Percentiles rank a stretch among this genome's conserved stretches.
These are phyloP conservation scores for Aphidius colemani DNA, from an alignment of 2,888 invertebrate genomes.

Conservation along the genomic window DNA sequence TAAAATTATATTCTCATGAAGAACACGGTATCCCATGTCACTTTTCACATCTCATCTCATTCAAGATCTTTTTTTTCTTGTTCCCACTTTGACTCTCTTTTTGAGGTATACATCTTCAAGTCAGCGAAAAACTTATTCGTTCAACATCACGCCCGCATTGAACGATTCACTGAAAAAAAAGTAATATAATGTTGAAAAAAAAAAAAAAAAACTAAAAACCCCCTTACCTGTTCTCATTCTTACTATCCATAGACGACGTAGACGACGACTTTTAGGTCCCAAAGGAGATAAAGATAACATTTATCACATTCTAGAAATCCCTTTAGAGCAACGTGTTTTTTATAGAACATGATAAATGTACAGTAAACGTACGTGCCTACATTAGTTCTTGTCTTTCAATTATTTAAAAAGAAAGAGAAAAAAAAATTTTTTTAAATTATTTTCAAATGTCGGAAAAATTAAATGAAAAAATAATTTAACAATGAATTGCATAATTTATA, in stretches of 20 bases:
- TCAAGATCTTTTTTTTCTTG: background rate
- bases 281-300: constrained; percentile 28
- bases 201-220: constrained; percentile 26
- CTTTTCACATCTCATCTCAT: background rate
- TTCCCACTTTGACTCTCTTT: background rate
- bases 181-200: constrained; percentile 7
- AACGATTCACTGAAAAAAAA: constrained; percentile 11
- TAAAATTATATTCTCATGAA: background rate
- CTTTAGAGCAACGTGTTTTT: constrained; percentile 16
- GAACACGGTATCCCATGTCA: constrained; percentile 7
- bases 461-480: too few species aligned
- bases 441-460: too few species aligned
- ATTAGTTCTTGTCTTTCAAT: background rate
- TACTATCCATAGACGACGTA: constrained; percentile 7
- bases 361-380: constrained; percentile 7
- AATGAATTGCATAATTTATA: too few species aligned
- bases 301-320: constrained; percentile 29
- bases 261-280: constrained; percentile 27
- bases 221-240: constrained; percentile 20
- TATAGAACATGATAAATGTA: constrained; percentile 25
- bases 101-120: constrained; percentile 8
- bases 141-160: constrained; percentile 28
- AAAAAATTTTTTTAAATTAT: too few species aligned
- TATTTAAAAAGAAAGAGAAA: too few species aligned
- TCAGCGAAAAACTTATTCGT: constrained; percentile 29